phyloP scores from a whole-genome alignment of 2,797 vertebrate species.

The Rhynchotus rufescens region DNA sequence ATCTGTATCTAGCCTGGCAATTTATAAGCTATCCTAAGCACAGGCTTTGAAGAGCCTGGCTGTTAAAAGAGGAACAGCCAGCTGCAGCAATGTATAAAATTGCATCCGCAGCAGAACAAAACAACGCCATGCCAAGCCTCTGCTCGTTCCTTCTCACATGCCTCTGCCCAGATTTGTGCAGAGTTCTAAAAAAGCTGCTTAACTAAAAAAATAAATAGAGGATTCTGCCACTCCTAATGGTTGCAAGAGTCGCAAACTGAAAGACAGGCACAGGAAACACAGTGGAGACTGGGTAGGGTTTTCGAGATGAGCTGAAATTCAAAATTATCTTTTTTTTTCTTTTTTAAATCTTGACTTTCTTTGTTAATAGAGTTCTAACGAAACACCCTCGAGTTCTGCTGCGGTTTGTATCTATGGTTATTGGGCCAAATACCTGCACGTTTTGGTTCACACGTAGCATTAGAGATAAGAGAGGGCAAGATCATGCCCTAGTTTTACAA shows the following conservation, averaged over 20 bases:
- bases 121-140: not conserved
- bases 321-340: too few species aligned
- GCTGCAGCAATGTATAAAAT: slow-evolving; percentile 38
- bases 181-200: not conserved
- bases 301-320: not conserved
- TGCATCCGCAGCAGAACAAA: slow-evolving; percentile 36
- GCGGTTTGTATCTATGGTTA: slow-evolving; percentile 3
- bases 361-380: slow-evolving; percentile 56
- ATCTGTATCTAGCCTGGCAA: slow-evolving; percentile 1
- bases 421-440: not conserved
- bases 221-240: not conserved
- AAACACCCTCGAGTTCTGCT: slow-evolving; percentile 55
- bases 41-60: slow-evolving; percentile 19
- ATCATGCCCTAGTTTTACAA: slow-evolving; percentile 52
- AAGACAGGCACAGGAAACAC: slow-evolving; percentile 21
- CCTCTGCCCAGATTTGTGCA: not conserved
- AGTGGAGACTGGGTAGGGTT: slow-evolving; percentile 48
- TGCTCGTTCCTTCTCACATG: not conserved
- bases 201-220: not conserved
- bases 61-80: slow-evolving; percentile 13
- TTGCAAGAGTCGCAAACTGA: not conserved
- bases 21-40: not conserved
- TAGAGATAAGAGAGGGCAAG: slow-evolving; percentile 57
- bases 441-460: slow-evolving; percentile 26
- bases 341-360: slow-evolving; percentile 21